phyloP scores from a whole-genome alignment of 2,888 invertebrate species.

The Nemurella pictetii region DNA sequence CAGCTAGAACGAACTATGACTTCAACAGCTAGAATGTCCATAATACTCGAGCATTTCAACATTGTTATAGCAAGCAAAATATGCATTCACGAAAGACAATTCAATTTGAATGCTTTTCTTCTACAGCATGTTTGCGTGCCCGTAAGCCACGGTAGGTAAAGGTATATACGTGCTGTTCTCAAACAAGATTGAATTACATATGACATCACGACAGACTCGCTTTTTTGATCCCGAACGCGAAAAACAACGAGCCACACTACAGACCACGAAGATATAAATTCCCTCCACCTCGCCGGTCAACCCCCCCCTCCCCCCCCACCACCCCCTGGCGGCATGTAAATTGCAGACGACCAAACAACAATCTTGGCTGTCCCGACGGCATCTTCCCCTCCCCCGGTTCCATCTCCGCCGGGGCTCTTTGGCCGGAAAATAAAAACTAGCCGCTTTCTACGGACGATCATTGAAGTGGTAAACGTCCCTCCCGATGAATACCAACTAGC shows the following conservation, averaged over 20 bases:
- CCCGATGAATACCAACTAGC: conserved; percentile 27
- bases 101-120: background rate
- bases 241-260: background rate
- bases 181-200: background rate
- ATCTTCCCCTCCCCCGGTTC: background rate
- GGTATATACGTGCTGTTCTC: background rate
- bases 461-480: conserved; percentile 10
- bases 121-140: background rate
- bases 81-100: no score
- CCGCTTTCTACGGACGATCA: conserved; percentile 4
- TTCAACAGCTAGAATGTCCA: no score
- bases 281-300: background rate
- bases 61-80: no score
- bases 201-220: background rate
- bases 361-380: background rate
- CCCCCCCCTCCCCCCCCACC: background rate
- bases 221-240: background rate
- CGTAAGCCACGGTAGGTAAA: background rate
- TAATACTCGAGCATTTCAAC: no score
- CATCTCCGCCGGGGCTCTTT: background rate
- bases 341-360: background rate
- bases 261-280: background rate
- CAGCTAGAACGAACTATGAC: no score
- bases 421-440: background rate
- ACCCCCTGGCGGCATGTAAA: background rate